Conservation (phyloP, 2,888 invertebrate species). For the Diarsia dahlii region DNA sequence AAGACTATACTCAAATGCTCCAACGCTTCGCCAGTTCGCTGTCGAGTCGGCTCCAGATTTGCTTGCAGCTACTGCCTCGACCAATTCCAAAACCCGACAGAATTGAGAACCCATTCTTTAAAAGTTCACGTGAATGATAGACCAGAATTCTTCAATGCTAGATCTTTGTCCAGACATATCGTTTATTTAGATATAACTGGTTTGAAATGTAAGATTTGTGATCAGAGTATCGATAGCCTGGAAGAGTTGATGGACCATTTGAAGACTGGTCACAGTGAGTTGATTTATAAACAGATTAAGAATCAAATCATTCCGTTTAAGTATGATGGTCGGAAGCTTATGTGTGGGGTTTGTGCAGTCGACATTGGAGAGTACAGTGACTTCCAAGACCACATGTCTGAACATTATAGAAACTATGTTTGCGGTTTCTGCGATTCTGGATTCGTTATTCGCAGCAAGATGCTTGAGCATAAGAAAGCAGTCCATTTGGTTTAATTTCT, state of each 20-base stretch:
- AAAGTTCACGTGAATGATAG: slow-evolving; percentile 70
- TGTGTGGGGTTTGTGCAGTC: slow-evolving; percentile 71
- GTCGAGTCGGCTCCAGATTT: slow-evolving; percentile 74
- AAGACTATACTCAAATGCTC: slow-evolving; percentile 75
- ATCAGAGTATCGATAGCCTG: slow-evolving; percentile 68
- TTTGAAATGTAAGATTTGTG: slow-evolving; percentile 77
- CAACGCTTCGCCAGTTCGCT: slow-evolving; percentile 81
- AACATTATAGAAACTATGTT: slow-evolving; percentile 81
- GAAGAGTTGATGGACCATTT: slow-evolving; percentile 79
- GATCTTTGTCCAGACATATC: slow-evolving; percentile 75
- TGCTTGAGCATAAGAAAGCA: slow-evolving; percentile 77
- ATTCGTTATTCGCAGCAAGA: slow-evolving; percentile 73
- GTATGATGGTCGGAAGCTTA: slow-evolving; percentile 64
- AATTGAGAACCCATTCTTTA: slow-evolving; percentile 77
- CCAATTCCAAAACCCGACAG: slow-evolving; percentile 75
- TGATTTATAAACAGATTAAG: slow-evolving; percentile 79
- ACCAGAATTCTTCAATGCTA: slow-evolving; percentile 75
- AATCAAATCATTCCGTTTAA: slow-evolving; percentile 80
- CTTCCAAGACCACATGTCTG: slow-evolving; percentile 82
- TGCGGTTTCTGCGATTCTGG: slow-evolving; percentile 81
- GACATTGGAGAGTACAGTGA: slow-evolving; percentile 71
- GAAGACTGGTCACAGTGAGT: slow-evolving; percentile 72
- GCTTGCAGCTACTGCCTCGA: slow-evolving; percentile 81
- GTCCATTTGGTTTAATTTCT: slow-evolving; percentile 71
- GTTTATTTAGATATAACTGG: slow-evolving; percentile 81